A percentile compares a stretch with the other conserved stretches of the same genome.
Evolutionary conservation across 2,888 invertebrate genomes (phyloP).

Genomic region (Tipula lateralis): DNA sequence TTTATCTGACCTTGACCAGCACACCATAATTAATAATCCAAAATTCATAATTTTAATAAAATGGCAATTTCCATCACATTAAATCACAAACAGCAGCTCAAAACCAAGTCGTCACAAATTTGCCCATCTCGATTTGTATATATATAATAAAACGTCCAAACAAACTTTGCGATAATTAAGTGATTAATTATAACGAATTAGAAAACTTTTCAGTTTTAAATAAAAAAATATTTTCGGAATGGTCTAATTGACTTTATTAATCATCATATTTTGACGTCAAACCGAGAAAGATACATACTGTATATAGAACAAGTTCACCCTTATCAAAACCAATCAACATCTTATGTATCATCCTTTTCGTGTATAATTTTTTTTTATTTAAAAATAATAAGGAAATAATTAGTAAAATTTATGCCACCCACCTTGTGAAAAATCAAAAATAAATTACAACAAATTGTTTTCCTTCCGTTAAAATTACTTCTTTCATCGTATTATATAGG

Average conservation of each 20-base stretch:
- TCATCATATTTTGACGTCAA: background rate
- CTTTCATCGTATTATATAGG: background rate
- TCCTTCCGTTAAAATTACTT: background rate
- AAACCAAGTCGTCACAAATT: too few relatives aligned
- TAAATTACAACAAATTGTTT: background rate
- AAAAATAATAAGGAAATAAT: background rate
- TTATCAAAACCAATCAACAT: background rate
- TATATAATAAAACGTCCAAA: background rate
- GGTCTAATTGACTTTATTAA: background rate
- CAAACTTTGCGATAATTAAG: background rate
- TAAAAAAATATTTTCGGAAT: background rate
- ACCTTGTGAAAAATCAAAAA: background rate
- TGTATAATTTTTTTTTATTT: background rate
- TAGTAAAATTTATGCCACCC: background rate
- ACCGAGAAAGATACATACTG: background rate
- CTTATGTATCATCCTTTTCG: background rate
- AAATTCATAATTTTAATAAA: too few relatives aligned
- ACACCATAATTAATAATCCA: too few relatives aligned
- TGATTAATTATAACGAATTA: background rate
- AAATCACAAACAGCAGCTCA: background rate
- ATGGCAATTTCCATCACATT: background rate
- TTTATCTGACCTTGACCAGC: too few relatives aligned
- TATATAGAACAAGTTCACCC: background rate
- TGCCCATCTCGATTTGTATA: too few relatives aligned
- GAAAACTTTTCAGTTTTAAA: background rate